Percentiles rank a stretch among this genome's conserved stretches.
phyloP scores from a whole-genome alignment of 2,888 invertebrate genomes.

The Megalurothrips usitatus region DNA sequence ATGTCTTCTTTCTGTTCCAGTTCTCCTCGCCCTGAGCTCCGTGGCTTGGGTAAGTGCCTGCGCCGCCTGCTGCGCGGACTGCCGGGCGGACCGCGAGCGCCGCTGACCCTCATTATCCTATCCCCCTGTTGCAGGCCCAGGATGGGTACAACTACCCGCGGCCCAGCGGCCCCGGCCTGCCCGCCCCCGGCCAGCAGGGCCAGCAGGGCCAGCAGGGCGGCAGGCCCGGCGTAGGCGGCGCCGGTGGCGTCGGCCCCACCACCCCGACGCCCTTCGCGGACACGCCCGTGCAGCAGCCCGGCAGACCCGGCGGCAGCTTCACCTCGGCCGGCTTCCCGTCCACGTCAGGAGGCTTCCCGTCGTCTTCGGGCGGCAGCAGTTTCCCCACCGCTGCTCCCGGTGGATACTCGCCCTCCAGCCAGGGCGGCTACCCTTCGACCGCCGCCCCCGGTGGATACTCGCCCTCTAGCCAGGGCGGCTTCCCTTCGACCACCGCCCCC shows the following conservation, averaged over 20 bases:
- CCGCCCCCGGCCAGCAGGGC: conserved; percentile 34
- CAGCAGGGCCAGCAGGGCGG: conserved; percentile 33
- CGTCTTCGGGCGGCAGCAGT: background rate
- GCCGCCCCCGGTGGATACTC: conserved; percentile 35
- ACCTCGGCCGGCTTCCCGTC: conserved; percentile 23
- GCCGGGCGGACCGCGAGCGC: background rate
- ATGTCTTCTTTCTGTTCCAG: conserved; percentile 4
- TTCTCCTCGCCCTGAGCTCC: conserved; percentile 16
- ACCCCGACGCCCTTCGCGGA: conserved; percentile 31
- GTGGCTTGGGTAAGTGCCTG: conserved; percentile 3
- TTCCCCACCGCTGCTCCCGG: conserved; percentile 32
- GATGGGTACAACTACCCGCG: conserved; percentile 71
- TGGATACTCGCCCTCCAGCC: conserved; percentile 31
- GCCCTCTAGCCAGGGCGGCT: conserved; percentile 33
- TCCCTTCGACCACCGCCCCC: background rate
- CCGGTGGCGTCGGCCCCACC: conserved; percentile 28
- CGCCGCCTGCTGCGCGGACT: too few relatives aligned
- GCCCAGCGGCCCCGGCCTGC: conserved; percentile 55
- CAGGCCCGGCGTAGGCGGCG: conserved; percentile 37
- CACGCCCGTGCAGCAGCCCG: background rate
- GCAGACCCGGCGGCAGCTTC: background rate
- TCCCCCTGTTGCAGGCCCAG: conserved; percentile 55
- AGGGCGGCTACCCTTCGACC: conserved; percentile 37
- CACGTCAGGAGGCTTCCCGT: background rate
- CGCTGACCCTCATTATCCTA: conserved; percentile 23